Conservation (phyloP, 2,113 vertebrate genomes). For the Nycticorax nycticorax region DNA sequence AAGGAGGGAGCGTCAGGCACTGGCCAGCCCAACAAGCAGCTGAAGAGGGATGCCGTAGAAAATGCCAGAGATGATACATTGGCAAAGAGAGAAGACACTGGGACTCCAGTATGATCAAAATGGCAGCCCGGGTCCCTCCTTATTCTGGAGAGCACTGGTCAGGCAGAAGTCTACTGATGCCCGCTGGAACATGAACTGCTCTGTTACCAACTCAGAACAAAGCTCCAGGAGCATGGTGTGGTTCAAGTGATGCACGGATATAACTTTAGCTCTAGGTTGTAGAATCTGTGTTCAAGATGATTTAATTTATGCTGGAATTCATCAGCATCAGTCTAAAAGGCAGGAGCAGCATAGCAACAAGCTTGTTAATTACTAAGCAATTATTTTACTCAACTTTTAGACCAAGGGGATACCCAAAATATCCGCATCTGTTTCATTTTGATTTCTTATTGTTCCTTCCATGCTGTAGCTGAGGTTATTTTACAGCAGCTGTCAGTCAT, state of each 20-base stretch:
- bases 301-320: slow-evolving; percentile 13
- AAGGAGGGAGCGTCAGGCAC: not conserved
- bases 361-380: slow-evolving; percentile 50
- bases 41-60: not conserved
- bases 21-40: not conserved
- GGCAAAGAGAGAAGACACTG: not conserved
- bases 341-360: slow-evolving; percentile 33
- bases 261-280: not conserved
- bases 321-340: slow-evolving; percentile 9
- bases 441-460: slow-evolving; percentile 37
- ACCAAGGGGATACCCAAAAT: slow-evolving; percentile 39
- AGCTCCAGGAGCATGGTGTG: not conserved
- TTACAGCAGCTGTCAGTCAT: slow-evolving; percentile 53
- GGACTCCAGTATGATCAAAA: not conserved
- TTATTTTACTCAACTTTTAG: slow-evolving; percentile 44
- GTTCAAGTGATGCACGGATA: not conserved
- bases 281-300: not conserved
- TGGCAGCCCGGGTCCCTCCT: not conserved
- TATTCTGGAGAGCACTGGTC: not conserved
- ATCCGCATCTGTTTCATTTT: slow-evolving; percentile 25
- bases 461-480: slow-evolving; percentile 36
- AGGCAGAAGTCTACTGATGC: not conserved
- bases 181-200: not conserved
- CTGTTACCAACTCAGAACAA: not conserved
- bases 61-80: not conserved